A percentile compares a stretch with the other conserved stretches of the same genome.
Evolutionary conservation across 2,113 vertebrate species (phyloP).

Genomic region (Mesembrinibis cayennensis): DNA sequence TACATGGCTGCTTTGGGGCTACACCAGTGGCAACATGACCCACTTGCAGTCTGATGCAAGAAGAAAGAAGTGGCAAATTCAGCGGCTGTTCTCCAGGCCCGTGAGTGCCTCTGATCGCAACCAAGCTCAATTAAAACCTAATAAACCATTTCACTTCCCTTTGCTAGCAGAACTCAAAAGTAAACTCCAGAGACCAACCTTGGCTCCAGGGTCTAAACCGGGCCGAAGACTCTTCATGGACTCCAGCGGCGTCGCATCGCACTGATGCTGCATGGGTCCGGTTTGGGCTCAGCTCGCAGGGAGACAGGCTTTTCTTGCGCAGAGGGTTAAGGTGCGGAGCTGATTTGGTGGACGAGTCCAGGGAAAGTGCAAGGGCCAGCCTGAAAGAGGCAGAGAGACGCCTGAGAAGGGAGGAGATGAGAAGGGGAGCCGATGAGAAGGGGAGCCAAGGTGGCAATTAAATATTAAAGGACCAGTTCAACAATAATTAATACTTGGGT

Average conservation of each 20-base stretch:
- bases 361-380: background rate
- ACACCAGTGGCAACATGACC: background rate
- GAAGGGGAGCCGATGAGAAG: constrained; percentile 10
- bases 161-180: background rate
- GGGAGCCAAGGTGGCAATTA: constrained; percentile 27
- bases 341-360: background rate
- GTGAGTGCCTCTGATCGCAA: background rate
- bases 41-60: background rate
- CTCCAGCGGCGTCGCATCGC: accelerated
- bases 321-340: background rate
- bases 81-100: background rate
- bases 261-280: background rate
- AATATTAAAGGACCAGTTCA: constrained; percentile 24
- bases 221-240: background rate
- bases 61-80: background rate
- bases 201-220: background rate
- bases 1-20: background rate
- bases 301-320: background rate
- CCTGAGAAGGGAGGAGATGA: constrained; percentile 42
- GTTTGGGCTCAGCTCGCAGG: background rate
- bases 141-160: background rate
- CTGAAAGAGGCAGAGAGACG: background rate
- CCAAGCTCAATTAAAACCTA: background rate
- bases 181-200: constrained; percentile 30
- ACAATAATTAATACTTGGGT: constrained; percentile 10